These are phyloP conservation scores for Drosophila bocqueti DNA, from an alignment of 1,140 invertebrate genomes.

Conservation along the genomic window DNA sequence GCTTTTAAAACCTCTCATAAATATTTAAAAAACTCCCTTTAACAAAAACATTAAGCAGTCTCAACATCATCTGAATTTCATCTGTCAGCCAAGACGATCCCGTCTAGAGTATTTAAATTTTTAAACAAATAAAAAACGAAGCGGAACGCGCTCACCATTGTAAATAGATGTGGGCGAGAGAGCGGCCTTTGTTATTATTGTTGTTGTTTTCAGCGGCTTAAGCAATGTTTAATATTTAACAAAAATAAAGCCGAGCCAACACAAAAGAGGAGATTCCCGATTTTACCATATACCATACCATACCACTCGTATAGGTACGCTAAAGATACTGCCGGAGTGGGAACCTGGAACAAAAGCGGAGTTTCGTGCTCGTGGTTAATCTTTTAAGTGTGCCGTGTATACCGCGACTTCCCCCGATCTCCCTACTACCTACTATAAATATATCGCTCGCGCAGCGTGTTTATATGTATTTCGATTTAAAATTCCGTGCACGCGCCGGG, in stretches of 20 bases:
- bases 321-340: constrained; percentile 29
- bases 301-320: not conserved
- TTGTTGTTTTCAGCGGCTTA: constrained; percentile 70
- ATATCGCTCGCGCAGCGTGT: constrained; percentile 37
- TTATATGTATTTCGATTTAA: constrained; percentile 75
- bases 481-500: constrained; percentile 74
- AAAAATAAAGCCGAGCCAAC: constrained; percentile 65
- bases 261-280: constrained; percentile 57
- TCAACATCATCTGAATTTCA: constrained; percentile 14
- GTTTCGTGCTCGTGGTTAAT: constrained; percentile 74
- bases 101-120: constrained; percentile 25
- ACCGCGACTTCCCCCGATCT: constrained; percentile 8
- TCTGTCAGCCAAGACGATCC: not conserved
- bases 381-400: constrained; percentile 72
- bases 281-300: constrained; percentile 30
- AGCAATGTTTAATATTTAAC: constrained; percentile 78
- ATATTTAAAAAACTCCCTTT: no score
- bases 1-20: not conserved
- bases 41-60: constrained; percentile 13
- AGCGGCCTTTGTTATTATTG: constrained; percentile 51
- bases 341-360: constrained; percentile 30
- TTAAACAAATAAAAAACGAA: constrained; percentile 40
- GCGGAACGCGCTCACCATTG: constrained; percentile 47
- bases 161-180: constrained; percentile 41
- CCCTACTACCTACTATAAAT: not conserved